Base-by-base conservation (phyloP, 2,113 vertebrate genomes). In the Nicator chloris region DNA sequence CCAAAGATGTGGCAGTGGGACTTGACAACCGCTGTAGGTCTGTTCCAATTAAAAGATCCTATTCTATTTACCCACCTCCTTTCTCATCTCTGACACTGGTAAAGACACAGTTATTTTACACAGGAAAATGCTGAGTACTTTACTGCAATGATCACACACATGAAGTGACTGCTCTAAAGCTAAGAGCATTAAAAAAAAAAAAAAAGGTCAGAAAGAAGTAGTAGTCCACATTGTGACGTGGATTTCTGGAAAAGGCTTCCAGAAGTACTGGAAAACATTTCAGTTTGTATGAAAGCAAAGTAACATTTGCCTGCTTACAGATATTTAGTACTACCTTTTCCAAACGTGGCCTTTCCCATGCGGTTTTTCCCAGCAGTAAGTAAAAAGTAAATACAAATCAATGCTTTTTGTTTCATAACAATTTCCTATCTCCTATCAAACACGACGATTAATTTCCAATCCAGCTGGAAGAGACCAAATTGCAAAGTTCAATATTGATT, bases 331-430 rank as follows among this genome's bases (percentile, higher is more conserved):
- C 69, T 53, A 42, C 59, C 39, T 87, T 65, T 57, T 76, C n/a
- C 40, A 79, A 82, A 91, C 60, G 19, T 39, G 44, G 59, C 40
- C 40, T 30, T 75, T 69, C n/a, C 15, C 31, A 49, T 30, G 45
- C 28, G 66, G 44, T 15, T 94, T 80, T 53, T 70, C 63, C 45
- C 63, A 79, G 42, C 35, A 96, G 26, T 7, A 23, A 72, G 50
- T 69, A 77, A 89, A 82, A 82, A 70, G 78, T 82, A 90, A 87
- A 77, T 54, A 82, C 37, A 79, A 87, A 91, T 57, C 15, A 4
- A 73, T 69, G 53, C 21, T 87, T 76, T 87, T 76, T 87, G 59
- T 90, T 95, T 94, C 45, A 6, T 79, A 95, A 93, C 82, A 91
- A 71, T 57, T 82, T 93, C 61, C 66, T 69, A 39, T 85, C 65